Percentiles rank a stretch among this genome's conserved stretches.
phyloP scores from a whole-genome alignment of 1,140 invertebrate genomes.

The Dendroctonus ponderosae region DNA sequence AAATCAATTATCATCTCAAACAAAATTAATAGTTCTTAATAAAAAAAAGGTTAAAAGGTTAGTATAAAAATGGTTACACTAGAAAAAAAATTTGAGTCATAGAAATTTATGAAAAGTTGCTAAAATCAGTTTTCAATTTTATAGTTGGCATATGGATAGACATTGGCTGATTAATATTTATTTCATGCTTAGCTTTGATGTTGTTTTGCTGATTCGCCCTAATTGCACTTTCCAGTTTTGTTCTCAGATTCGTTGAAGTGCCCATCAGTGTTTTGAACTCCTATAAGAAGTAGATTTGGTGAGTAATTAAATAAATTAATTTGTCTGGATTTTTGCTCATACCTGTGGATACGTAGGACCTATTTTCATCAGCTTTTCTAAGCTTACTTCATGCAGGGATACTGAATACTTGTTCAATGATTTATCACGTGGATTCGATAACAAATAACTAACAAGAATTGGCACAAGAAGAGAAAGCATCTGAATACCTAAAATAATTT shows the following conservation, averaged over 20 bases:
- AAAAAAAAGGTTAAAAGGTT: not conserved
- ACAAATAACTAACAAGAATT: slow-evolving; percentile 80
- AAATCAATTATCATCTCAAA: no score
- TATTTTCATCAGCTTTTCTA: slow-evolving; percentile 86
- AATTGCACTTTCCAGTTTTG: slow-evolving; percentile 82
- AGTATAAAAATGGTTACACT: not conserved
- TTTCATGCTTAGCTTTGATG: slow-evolving; percentile 49
- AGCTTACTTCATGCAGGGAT: slow-evolving; percentile 79
- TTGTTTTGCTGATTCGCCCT: slow-evolving; percentile 67
- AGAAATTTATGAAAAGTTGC: slow-evolving; percentile 72
- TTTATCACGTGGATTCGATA: slow-evolving; percentile 65
- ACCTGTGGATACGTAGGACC: slow-evolving; percentile 88
- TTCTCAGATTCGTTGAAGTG: slow-evolving; percentile 73
- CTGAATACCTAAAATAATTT: slow-evolving; percentile 70
- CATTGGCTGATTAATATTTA: slow-evolving; percentile 51
- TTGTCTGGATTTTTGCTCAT: slow-evolving; percentile 27
- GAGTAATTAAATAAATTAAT: not conserved
- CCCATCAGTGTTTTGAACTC: slow-evolving; percentile 91
- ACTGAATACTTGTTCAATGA: slow-evolving; percentile 63
- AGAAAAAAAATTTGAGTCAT: no score
- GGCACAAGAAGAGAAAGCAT: slow-evolving; percentile 85
- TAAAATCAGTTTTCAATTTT: slow-evolving; percentile 94
- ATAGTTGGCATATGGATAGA: slow-evolving; percentile 75
- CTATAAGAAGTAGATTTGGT: slow-evolving; percentile 51
- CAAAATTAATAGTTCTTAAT: no score